Percentiles rank a stretch among this genome's conserved stretches.
These are phyloP conservation scores for Amblyjoppa fuscipennis DNA, from an alignment of 2,888 invertebrate genomes.

Conservation along the genomic window DNA sequence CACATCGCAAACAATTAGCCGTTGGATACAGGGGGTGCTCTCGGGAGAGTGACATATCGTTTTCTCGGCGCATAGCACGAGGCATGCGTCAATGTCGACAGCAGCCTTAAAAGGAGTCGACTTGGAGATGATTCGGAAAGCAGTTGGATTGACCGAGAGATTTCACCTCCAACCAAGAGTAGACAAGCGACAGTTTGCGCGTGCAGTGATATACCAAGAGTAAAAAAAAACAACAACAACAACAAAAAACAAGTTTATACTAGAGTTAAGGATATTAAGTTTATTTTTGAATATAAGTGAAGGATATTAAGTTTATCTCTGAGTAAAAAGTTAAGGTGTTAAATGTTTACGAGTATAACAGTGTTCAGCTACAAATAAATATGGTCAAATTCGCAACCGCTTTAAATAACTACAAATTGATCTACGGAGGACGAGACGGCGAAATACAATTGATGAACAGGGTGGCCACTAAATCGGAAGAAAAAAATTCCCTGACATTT, in stretches of 20 bases:
- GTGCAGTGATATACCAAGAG: neutral
- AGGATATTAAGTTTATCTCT: no score
- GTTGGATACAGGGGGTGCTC: conserved; percentile 34
- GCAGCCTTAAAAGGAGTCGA: conserved; percentile 69
- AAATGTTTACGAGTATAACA: no score
- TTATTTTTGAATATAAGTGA: no score
- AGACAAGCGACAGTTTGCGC: neutral
- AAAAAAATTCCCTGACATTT: no score
- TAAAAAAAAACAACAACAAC: no score
- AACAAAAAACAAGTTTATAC: no score
- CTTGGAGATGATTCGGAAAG: conserved; percentile 68
- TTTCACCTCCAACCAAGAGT: conserved; percentile 67
- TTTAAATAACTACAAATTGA: conserved; percentile 32
- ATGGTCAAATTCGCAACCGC: neutral
- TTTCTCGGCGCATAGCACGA: conserved; percentile 71
- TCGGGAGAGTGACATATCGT: conserved; percentile 66
- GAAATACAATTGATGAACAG: conserved; percentile 20
- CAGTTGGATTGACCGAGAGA: conserved; percentile 72
- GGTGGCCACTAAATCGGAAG: no score
- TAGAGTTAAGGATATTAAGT: no score
- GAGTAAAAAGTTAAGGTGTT: neutral
- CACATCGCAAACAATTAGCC: conserved; percentile 39
- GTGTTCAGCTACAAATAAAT: no score
- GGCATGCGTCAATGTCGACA: conserved; percentile 74
- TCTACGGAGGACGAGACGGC: conserved; percentile 17